Evolutionary conservation across 1,140 invertebrate genomes (phyloP).

Genomic region (Agrypnia vestita): DNA sequence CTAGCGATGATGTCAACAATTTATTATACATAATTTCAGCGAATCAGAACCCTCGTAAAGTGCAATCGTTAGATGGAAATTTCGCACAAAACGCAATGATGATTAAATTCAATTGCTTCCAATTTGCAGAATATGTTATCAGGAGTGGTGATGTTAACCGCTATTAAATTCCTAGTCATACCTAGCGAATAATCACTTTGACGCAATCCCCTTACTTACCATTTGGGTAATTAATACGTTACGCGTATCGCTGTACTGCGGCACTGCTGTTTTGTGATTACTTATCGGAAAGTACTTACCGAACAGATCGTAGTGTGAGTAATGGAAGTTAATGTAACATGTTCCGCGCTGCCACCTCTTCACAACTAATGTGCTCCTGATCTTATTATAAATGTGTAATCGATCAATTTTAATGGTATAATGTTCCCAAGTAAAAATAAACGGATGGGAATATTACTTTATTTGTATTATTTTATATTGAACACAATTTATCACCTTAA

Average conservation of each 20-base stretch:
- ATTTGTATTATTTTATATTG: too few species aligned
- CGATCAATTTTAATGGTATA: too few species aligned
- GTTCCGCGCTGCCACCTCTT: background rate
- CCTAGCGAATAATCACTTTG: conserved; percentile 30
- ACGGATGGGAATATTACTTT: too few species aligned
- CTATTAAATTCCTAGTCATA: conserved; percentile 29
- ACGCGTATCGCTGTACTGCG: background rate
- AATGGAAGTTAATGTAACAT: background rate
- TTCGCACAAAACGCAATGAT: background rate
- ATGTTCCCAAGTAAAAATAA: too few species aligned
- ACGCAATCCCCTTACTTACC: background rate
- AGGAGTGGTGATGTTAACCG: conserved; percentile 34
- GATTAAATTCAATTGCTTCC: conserved; percentile 27
- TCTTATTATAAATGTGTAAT: background rate
- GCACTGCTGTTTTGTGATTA: conserved; percentile 6
- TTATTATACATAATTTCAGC: too few species aligned
- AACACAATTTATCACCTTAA: too few species aligned
- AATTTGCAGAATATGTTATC: conserved; percentile 46
- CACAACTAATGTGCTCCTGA: conserved; percentile 4
- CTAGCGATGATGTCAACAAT: too few species aligned
- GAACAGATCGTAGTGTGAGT: background rate
- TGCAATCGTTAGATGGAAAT: background rate
- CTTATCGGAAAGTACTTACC: conserved; percentile 9
- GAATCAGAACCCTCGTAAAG: background rate
- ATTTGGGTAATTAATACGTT: conserved; percentile 36